Evolutionary conservation across 2,888 invertebrate genomes (phyloP).

Genomic region (Scaptomyza flava): DNA sequence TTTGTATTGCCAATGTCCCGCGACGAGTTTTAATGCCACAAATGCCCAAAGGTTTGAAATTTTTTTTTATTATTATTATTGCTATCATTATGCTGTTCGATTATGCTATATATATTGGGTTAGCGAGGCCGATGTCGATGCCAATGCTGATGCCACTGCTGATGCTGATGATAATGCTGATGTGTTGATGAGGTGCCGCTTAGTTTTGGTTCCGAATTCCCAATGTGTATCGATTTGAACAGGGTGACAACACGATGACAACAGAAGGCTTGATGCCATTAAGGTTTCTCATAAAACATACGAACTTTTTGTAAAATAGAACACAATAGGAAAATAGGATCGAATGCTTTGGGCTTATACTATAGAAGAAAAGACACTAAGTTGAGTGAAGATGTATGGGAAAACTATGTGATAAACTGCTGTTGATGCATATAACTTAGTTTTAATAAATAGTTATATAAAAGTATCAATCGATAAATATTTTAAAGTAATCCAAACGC

Average conservation of each 20-base stretch:
- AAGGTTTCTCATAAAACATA: conserved; percentile 47
- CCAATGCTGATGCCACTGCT: background rate
- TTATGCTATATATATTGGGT: conserved; percentile 44
- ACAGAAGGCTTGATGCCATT: conserved; percentile 46
- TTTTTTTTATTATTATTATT: conserved; percentile 61
- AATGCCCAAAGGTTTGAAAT: conserved; percentile 57
- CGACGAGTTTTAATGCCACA: conserved; percentile 48
- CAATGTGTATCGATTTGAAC: conserved; percentile 54
- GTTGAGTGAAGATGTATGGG: background rate
- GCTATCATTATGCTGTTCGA: conserved; percentile 39
- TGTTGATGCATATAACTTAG: too few species aligned
- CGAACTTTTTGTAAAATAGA: background rate
- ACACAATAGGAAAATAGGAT: conserved; percentile 17
- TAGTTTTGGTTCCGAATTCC: conserved; percentile 51
- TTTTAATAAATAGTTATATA: too few species aligned
- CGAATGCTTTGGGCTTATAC: background rate
- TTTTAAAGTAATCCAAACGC: too few species aligned
- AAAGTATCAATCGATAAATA: too few species aligned
- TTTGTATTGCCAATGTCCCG: conserved; percentile 58
- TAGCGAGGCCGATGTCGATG: background rate
- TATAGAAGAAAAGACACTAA: background rate
- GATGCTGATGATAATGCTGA: conserved; percentile 73
- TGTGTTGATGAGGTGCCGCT: conserved; percentile 79
- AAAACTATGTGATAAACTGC: background rate
- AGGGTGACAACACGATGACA: conserved; percentile 50